phyloP scores from a whole-genome alignment of 2,888 invertebrate genomes.

The Cheilosia urbana region DNA sequence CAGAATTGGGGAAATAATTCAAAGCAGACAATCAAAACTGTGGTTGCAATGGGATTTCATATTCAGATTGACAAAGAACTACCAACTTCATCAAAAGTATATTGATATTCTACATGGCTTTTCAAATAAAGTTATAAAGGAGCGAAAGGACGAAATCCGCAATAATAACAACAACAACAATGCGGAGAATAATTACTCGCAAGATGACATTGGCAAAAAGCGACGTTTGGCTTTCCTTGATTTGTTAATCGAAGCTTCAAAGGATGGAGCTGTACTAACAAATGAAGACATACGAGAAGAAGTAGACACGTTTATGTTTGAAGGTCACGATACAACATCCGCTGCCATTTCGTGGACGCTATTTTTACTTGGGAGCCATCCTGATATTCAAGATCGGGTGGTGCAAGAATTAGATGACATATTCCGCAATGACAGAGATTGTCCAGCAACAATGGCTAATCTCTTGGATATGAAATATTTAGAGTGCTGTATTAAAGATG shows the following conservation, averaged over 20 bases:
- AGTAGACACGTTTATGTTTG: conserved; percentile 88
- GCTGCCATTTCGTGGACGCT: conserved; percentile 84
- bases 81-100: conserved; percentile 85
- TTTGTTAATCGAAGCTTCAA: conserved; percentile 85
- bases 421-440: conserved; percentile 83
- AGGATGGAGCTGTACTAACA: conserved; percentile 83
- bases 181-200: conserved; percentile 78
- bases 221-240: conserved; percentile 86
- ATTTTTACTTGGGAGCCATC: conserved; percentile 82
- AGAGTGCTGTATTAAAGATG: conserved; percentile 89
- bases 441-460: conserved; percentile 85
- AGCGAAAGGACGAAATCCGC: conserved; percentile 83
- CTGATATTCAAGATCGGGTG: conserved; percentile 83
- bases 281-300: conserved; percentile 86
- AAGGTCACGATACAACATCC: conserved; percentile 84
- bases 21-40: conserved; percentile 85
- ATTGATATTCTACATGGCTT: conserved; percentile 84
- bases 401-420: conserved; percentile 84
- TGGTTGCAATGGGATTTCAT: conserved; percentile 87
- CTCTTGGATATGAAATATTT: conserved; percentile 88
- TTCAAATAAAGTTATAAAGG: conserved; percentile 85
- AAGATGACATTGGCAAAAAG: conserved; percentile 83
- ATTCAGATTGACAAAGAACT: conserved; percentile 85
- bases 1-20: conserved; percentile 85
- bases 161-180: conserved; percentile 77